Evolutionary conservation across 1,140 invertebrate genomes (phyloP), one percentile per base, ranked within the genome.

Genomic region (Solenopsis fugax): DNA sequence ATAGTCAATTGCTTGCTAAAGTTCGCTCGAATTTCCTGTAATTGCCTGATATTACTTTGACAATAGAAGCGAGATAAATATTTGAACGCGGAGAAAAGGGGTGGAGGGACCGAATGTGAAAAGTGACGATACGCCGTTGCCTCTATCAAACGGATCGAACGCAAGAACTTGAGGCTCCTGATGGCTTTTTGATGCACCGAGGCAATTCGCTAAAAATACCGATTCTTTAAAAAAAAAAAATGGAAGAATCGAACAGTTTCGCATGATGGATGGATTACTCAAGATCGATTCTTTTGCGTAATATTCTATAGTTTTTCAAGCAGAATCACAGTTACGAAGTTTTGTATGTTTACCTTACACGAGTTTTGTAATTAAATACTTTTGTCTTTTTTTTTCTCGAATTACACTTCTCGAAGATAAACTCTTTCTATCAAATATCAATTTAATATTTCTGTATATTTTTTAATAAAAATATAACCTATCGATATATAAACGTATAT

Each of bases 41-140:
- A 84, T 84, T 84, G 58, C 69, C 69, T 84, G 80, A 84, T 75
- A 84, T 84, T 84, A 84, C 80, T 84, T 84, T 84, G 80, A 84
- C 80, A 72, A 84, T 84, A 75, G 80, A 75, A 84, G 69, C 24
- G 69, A 75, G 80, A 84, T 75, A 84, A 84, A 84, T 84, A 84
- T 84, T 84, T 84, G 69, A 84, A 37, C 80, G 67, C 65, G 77
- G 45, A 41, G 41, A 41, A 29, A 7, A 50, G 71, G 16, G 10
- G 29, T n/a, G 9, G 12, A 24, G 24, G 5, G n/a, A 48, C 69
- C 41, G 80, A 75, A 72, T 50, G 69, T 72, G 52, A 37, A 71
- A 82, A 82, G 80, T 73, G 69, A 75, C 54, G 80, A 37, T 60
- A 69, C 48, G 67, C 52, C 48, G 65, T 24, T 65, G 7, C 80